phyloP scores from a whole-genome alignment of 2,797 vertebrate genomes.

The Smutsia temminckii region DNA sequence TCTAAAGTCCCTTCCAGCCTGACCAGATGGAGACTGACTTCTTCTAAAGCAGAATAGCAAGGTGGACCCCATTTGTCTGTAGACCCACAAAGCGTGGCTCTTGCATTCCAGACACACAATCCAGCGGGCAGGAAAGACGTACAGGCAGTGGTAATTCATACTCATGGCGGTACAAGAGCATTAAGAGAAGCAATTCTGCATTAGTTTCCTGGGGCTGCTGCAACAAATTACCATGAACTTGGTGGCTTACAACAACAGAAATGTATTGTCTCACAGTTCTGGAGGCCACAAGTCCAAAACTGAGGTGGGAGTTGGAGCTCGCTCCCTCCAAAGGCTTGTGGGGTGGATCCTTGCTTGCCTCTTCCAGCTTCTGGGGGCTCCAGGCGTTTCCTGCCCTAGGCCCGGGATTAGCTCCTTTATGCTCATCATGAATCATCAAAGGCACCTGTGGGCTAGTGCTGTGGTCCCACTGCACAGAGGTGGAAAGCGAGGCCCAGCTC shows the following conservation, averaged over 20 bases:
- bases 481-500: accelerated
- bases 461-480: accelerated
- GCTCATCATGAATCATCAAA: background rate
- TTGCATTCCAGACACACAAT: background rate
- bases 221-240: background rate
- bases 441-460: accelerated
- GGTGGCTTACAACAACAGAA: background rate
- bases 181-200: background rate
- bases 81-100: background rate
- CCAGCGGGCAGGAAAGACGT: background rate
- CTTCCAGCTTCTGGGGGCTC: slow-evolving; percentile 52
- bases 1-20: background rate
- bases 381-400: slow-evolving; percentile 10
- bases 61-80: too few relatives aligned
- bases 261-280: background rate
- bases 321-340: accelerated
- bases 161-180: accelerated
- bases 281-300: background rate
- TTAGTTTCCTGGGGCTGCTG: background rate
- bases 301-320: too few relatives aligned
- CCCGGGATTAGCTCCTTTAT: background rate
- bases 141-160: background rate
- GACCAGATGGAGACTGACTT: background rate
- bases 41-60: background rate
- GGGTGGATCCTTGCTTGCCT: background rate